These are phyloP conservation scores for Philonicus albiceps DNA, from an alignment of 2,888 invertebrate genomes.

Conservation along the genomic window DNA sequence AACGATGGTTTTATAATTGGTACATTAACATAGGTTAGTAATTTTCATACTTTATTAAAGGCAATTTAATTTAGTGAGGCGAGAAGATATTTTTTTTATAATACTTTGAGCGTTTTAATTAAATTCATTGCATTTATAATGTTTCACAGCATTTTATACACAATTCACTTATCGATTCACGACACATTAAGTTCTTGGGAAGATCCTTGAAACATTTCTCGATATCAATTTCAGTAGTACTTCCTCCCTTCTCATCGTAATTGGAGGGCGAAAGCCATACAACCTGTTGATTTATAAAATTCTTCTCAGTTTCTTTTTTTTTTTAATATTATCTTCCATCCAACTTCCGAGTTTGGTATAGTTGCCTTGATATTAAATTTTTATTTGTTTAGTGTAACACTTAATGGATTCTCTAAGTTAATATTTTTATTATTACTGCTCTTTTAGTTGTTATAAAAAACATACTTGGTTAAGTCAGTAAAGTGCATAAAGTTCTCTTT, in stretches of 20 bases:
- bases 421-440: neutral
- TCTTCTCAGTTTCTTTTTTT: neutral
- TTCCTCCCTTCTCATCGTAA: neutral
- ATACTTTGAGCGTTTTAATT: neutral
- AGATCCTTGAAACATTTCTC: neutral
- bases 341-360: neutral
- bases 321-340: neutral
- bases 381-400: neutral
- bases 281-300: neutral
- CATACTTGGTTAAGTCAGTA: neutral
- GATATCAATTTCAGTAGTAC: neutral
- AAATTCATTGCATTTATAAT: neutral
- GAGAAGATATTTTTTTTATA: neutral
- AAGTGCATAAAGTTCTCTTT: neutral
- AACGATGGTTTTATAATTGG: neutral
- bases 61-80: neutral
- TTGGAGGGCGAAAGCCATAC: neutral
- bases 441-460: neutral
- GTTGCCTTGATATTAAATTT: neutral
- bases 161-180: neutral
- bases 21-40: neutral
- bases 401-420: neutral
- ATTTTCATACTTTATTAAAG: neutral
- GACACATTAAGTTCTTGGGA: neutral
- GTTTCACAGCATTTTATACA: too few species aligned